Conservation (phyloP, 2,888 invertebrate genomes). For the Ctenicera cuprea region DNA sequence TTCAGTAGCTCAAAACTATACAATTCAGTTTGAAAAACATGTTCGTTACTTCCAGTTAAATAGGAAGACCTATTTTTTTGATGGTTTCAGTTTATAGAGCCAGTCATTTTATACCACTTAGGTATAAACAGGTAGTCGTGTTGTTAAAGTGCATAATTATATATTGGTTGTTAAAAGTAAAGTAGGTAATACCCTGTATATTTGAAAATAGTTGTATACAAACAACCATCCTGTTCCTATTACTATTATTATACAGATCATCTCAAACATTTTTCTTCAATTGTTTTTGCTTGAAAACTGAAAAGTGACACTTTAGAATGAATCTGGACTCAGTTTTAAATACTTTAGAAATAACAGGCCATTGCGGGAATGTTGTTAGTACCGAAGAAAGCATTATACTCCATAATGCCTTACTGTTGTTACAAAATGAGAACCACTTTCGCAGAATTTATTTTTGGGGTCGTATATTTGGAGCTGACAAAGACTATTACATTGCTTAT, state of each 20-base stretch:
- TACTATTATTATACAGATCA: constrained; percentile 23
- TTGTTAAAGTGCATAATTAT: too few relatives aligned
- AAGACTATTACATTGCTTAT: constrained; percentile 89
- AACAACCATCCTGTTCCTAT: background rate
- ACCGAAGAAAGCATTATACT: constrained; percentile 83
- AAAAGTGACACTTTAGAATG: constrained; percentile 69
- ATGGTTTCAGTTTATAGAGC: too few relatives aligned
- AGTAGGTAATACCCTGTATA: too few relatives aligned
- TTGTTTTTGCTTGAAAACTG: background rate
- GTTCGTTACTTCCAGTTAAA: too few relatives aligned
- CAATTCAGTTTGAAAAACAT: too few relatives aligned
- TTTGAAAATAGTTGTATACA: too few relatives aligned
- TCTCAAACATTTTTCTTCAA: constrained; percentile 10
- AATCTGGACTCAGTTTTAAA: constrained; percentile 74
- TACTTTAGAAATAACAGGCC: constrained; percentile 75
- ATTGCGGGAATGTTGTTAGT: constrained; percentile 82
- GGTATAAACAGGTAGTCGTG: too few relatives aligned
- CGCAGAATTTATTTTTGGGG: constrained; percentile 90
- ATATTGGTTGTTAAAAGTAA: too few relatives aligned
- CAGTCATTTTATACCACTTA: too few relatives aligned
- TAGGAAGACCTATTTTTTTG: too few relatives aligned
- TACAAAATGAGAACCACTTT: constrained; percentile 92
- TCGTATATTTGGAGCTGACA: constrained; percentile 83
- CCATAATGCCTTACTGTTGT: constrained; percentile 84
- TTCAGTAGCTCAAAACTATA: too few relatives aligned